These are phyloP conservation scores for Agrochola litura DNA, from an alignment of 2,888 invertebrate species.

Conservation along the genomic window DNA sequence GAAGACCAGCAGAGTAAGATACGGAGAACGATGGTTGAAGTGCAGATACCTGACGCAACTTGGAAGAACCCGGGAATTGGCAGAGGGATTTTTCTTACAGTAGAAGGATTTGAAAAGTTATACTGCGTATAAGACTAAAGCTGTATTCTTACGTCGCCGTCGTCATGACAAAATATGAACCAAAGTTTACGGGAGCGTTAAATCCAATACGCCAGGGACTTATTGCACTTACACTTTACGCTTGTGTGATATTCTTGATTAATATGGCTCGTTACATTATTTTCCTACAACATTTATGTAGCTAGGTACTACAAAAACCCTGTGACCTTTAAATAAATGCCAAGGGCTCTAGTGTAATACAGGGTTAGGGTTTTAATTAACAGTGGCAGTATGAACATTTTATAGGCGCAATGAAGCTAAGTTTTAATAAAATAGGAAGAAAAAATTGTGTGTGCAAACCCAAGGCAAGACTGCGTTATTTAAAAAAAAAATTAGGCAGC, in stretches of 20 bases:
- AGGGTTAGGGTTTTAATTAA: neutral
- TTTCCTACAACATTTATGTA: neutral
- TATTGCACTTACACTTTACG: conserved; percentile 20
- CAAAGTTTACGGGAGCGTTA: conserved; percentile 36
- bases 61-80: neutral
- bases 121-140: neutral
- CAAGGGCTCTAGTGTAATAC: neutral
- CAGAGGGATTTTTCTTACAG: neutral
- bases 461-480: neutral
- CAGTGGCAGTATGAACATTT: neutral
- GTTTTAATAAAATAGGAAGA: too few relatives aligned
- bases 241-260: conserved; percentile 14
- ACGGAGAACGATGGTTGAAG: neutral
- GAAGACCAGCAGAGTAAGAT: neutral
- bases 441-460: neutral
- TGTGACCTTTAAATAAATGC: neutral
- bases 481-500: too few relatives aligned
- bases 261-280: neutral
- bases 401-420: neutral
- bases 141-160: neutral
- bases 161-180: conserved; percentile 14
- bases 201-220: conserved; percentile 15
- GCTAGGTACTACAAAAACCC: neutral
- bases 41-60: neutral
- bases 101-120: neutral